phyloP scores from a whole-genome alignment of 1,140 invertebrate genomes.

The Vanessa tameamea region DNA sequence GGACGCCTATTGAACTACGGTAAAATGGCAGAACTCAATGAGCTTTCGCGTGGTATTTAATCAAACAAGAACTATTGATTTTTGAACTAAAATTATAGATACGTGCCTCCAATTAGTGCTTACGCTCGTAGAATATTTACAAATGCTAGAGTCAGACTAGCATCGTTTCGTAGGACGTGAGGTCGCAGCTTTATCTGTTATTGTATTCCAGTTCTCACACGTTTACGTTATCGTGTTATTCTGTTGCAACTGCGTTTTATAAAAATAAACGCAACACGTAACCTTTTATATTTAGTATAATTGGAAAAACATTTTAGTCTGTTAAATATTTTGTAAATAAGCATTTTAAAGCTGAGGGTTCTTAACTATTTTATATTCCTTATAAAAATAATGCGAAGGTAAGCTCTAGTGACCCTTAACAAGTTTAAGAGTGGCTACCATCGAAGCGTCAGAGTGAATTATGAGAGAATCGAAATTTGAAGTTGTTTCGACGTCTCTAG shows the following conservation, averaged over 20 bases:
- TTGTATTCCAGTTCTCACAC: slow-evolving; percentile 14
- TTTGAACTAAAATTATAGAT: slow-evolving; percentile 59
- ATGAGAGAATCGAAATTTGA: slow-evolving; percentile 62
- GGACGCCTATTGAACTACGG: slow-evolving; percentile 42
- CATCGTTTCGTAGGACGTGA: slow-evolving; percentile 26
- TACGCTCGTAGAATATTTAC: slow-evolving; percentile 48
- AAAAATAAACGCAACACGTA: background rate
- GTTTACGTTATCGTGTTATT: slow-evolving; percentile 21
- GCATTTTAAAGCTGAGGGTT: slow-evolving; percentile 18
- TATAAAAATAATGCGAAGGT: slow-evolving; percentile 68
- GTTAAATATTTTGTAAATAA: slow-evolving; percentile 8
- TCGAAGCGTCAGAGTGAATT: slow-evolving; percentile 56
- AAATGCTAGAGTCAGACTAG: slow-evolving; percentile 32
- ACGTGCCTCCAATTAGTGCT: slow-evolving; percentile 66
- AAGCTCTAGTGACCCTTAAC: slow-evolving; percentile 60
- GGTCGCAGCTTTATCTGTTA: slow-evolving; percentile 24
- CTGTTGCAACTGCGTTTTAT: slow-evolving; percentile 1
- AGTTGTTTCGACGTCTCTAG: slow-evolving; percentile 60
- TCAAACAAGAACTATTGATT: slow-evolving; percentile 71
- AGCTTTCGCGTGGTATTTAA: slow-evolving; percentile 58
- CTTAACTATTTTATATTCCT: slow-evolving; percentile 39
- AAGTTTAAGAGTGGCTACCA: slow-evolving; percentile 64
- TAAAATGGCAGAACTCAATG: slow-evolving; percentile 50
- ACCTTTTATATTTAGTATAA: background rate
- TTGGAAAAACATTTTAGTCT: background rate